Conservation (phyloP, 2,888 invertebrate genomes). For the Drosophila atroscutellata region DNA sequence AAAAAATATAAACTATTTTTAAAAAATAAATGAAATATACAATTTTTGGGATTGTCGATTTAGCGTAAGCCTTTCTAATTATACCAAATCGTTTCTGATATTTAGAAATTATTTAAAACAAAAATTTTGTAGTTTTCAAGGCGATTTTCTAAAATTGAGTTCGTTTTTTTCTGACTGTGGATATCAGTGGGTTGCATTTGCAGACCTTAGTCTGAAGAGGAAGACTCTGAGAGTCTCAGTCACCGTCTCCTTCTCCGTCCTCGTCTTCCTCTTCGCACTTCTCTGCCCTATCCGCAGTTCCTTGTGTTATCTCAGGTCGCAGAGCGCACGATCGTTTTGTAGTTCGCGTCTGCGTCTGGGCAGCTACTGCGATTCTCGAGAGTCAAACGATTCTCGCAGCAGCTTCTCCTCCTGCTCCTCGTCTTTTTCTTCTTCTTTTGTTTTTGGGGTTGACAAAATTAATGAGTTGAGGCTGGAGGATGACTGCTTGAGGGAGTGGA, state of each 20-base stretch:
- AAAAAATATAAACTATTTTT: neutral
- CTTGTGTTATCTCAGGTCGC: slow-evolving; percentile 58
- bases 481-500: neutral
- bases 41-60: neutral
- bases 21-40: neutral
- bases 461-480: slow-evolving; percentile 61
- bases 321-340: slow-evolving; percentile 71
- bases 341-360: slow-evolving; percentile 60
- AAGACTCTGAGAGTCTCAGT: neutral
- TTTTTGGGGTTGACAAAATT: slow-evolving; percentile 75
- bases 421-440: slow-evolving; percentile 16
- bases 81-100: neutral
- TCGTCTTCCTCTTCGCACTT: neutral
- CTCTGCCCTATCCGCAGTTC: slow-evolving; percentile 1
- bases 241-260: neutral
- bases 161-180: neutral
- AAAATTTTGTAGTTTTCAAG: neutral
- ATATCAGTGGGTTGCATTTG: neutral
- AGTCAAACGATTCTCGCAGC: slow-evolving; percentile 26
- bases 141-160: neutral
- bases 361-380: slow-evolving; percentile 74
- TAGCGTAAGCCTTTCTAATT: neutral
- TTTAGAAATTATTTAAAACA: neutral
- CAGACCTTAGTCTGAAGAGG: neutral
- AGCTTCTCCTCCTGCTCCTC: neutral